Percentiles rank a stretch among this genome's conserved stretches.
Conservation (phyloP, 2,888 invertebrate species). For the Micropterix aruncella region DNA sequence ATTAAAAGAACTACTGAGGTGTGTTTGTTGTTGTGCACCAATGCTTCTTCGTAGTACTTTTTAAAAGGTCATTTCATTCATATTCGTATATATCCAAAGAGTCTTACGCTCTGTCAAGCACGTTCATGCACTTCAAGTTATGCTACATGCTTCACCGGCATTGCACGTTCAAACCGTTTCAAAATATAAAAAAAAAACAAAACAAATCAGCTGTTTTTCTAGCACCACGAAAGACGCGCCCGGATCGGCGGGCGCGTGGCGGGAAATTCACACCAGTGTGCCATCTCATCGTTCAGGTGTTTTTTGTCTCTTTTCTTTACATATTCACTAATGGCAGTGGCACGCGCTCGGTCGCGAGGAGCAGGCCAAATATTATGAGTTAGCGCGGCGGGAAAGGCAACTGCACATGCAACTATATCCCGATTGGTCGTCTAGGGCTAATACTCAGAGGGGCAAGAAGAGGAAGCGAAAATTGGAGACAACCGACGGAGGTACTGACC, state of each 20-base stretch:
- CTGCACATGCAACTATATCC: conserved; percentile 99
- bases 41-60: no score
- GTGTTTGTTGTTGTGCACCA: no score
- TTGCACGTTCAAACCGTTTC: no score
- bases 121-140: no score
- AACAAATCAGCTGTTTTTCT: conserved; percentile 53
- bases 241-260: no score
- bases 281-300: conserved; percentile 5
- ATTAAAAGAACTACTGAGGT: no score
- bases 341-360: conserved; percentile 98
- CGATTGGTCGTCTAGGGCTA: conserved; percentile 98
- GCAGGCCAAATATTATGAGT: conserved; percentile 99
- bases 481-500: conserved; percentile 87
- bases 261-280: conserved; percentile 8
- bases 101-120: no score
- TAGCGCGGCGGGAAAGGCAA: conserved; percentile 96
- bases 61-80: no score
- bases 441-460: conserved; percentile 99
- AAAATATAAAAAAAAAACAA: conserved; percentile 34
- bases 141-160: no score
- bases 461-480: conserved; percentile 98
- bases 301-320: conserved; percentile 37
- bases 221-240: no score
- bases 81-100: not conserved
- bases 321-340: conserved; percentile 68